These are phyloP conservation scores for Drosophila picticornis DNA, from an alignment of 2,888 invertebrate genomes.

Conservation along the genomic window DNA sequence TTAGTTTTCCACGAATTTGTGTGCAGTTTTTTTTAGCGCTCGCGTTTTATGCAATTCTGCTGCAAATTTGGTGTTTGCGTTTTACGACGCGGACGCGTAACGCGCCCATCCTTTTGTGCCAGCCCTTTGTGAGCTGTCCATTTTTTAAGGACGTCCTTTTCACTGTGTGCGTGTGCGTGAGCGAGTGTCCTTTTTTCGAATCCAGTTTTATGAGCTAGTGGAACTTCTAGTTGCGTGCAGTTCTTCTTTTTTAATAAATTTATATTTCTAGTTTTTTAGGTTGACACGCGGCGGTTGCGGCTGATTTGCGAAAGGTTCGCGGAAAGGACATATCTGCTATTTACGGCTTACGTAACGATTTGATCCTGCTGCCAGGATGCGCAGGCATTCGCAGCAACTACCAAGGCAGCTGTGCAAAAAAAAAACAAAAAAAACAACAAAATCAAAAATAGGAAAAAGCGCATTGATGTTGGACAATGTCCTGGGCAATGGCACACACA, in stretches of 20 bases:
- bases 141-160: constrained; percentile 44
- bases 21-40: constrained; percentile 60
- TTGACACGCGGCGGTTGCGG: constrained; percentile 66
- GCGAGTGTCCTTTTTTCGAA: constrained; percentile 12
- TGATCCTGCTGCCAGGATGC: constrained; percentile 17
- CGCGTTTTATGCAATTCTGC: constrained; percentile 46
- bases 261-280: constrained; percentile 64
- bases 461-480: constrained; percentile 39
- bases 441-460: constrained; percentile 3
- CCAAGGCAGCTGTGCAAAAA: constrained; percentile 12
- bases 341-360: constrained; percentile 66
- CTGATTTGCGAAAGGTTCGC: constrained; percentile 34
- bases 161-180: constrained; percentile 11
- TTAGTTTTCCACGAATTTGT: constrained; percentile 38
- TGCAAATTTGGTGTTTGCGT: constrained; percentile 6
- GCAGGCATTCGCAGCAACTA: constrained; percentile 20
- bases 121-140: constrained; percentile 52
- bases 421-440: constrained; percentile 4
- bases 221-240: constrained; percentile 80
- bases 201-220: constrained; percentile 45
- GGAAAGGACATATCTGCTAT: constrained; percentile 49
- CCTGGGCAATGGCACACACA: constrained; percentile 18
- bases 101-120: constrained; percentile 47
- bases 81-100: constrained; percentile 36
- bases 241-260: constrained; percentile 15